Base-by-base conservation (phyloP, 1,140 invertebrate species). In the Coelopa frigida region DNA sequence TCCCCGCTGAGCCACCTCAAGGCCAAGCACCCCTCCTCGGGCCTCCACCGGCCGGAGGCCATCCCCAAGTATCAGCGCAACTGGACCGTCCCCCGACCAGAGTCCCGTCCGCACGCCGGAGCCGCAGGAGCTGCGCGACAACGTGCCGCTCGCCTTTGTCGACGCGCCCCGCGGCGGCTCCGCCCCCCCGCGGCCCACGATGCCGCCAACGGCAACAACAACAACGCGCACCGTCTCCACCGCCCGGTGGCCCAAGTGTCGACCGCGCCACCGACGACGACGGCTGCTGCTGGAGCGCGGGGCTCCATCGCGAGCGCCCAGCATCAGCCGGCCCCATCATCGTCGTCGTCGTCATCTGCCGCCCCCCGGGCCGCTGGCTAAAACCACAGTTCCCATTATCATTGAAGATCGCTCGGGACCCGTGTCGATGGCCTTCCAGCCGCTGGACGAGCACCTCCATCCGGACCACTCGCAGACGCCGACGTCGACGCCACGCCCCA, bases 51-150 rank as follows among this genome's bases (percentile, higher is more conserved):
- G 67, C 70, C 77, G 14, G 74, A 78, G 35, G 70, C 66, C 56
- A 76, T 78, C 56, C 78, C 78, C 21, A 63, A 72, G 46, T 81
- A 80, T 63, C 78, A 81, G 59, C 73, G 75, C 68, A 73, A 79
- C 57, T 72, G 78, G 57, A 75, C 76, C 50, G 64, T 72, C 50
- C 61, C 72, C 73, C 46, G 74, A 72, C 41, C 73, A 77, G 58
- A 70, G 70, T 46, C 60, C 64, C 50, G 66, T 70, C 22, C 68
- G 72, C 51, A 75, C 74, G 6, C 74, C 74, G 46, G 75, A 75
- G 33, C 67, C 67, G 10, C 61, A 52, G 35, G 67, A 70, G 52
- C 38, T 69, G 42, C 62, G 58, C 49, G 66, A 70, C 29, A 70
- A 70, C 48, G 49, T 70, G 1, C 67, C 66, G 18, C 55, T 70